These are phyloP conservation scores for Anastrepha ludens DNA, from an alignment of 1,140 invertebrate genomes.

Conservation along the genomic window DNA sequence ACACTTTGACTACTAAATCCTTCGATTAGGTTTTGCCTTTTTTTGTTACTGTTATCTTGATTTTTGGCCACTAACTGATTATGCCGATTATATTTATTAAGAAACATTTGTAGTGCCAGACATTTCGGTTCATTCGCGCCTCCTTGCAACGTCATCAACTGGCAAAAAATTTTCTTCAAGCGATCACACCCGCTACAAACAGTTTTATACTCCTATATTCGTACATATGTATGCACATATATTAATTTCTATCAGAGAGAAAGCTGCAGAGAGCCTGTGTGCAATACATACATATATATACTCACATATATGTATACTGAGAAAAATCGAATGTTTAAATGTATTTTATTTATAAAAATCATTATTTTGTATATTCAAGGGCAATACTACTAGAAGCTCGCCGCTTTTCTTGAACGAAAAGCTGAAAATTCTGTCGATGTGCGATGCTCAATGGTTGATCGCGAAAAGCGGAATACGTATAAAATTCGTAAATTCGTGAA, in stretches of 20 bases:
- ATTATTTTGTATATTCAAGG: conserved; percentile 26
- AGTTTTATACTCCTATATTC: too few relatives aligned
- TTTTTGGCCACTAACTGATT: too few relatives aligned
- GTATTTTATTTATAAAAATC: conserved; percentile 41
- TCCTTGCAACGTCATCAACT: too few relatives aligned
- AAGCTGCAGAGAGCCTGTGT: neutral
- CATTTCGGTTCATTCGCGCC: too few relatives aligned
- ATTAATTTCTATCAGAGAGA: neutral
- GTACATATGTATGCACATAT: too few relatives aligned
- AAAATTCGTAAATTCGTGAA: conserved; percentile 46
- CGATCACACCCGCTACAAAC: too few relatives aligned
- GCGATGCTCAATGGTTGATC: conserved; percentile 13
- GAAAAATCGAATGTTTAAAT: conserved; percentile 32
- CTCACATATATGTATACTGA: neutral
- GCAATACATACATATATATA: neutral
- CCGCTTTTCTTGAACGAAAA: conserved; percentile 15
- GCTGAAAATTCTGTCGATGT: conserved; percentile 36
- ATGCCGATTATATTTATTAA: too few relatives aligned
- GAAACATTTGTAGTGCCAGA: too few relatives aligned
- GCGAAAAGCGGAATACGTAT: conserved; percentile 42
- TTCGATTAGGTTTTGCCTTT: too few relatives aligned
- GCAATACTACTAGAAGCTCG: conserved; percentile 17
- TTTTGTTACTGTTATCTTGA: too few relatives aligned
- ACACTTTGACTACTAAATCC: too few relatives aligned
- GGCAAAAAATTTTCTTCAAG: too few relatives aligned